Base-by-base conservation (phyloP, 2,113 vertebrate species). In the Lagopus leucura region DNA sequence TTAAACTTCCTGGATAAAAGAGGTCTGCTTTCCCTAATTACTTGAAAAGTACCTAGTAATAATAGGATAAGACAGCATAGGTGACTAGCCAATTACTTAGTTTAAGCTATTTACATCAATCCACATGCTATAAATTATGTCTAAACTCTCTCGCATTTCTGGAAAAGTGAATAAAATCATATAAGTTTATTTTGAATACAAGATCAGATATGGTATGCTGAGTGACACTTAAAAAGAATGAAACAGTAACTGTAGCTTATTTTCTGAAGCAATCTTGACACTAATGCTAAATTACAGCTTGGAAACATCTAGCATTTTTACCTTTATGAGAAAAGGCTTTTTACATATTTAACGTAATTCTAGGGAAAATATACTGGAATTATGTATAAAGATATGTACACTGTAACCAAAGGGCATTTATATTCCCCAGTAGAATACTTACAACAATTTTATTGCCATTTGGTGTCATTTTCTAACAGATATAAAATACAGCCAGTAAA, bases 321-420 rank as follows among this genome's bases (percentile, higher is more conserved):
- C 96, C 96, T 97, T 98, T 97, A 97, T 97, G 94, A 97, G 96
- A 97, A 97, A 97, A 97, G 97, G 96, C 97, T 97, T 98, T 99
- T 98, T 99, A 98, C 98, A 98, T 98, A 98, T 98, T 99, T 98
- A 98, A 98, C 97, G 97, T 98, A 98, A 98, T 98, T 98, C 97
- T 96, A 96, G 95, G 93, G 96, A 98, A 98, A 98, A 98, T 98
- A 97, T 98, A 97, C 98, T 98, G 96, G 95, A 98, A 98, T 98
- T 98, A 98, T 98, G 97, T 98, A 98, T 98, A 98, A 98, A 98
- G 97, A 97, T 98, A 97, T 97, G 97, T 98, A 97, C 96, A 97
- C 96, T 98, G 97, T 97, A 98, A 98, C 98, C 98, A 98, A 98
- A 97, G 98, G 98, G 98, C 98, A 98, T 98, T 98, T 97, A 97